phyloP scores from a whole-genome alignment of 2,797 vertebrate species.

The Onychomys leucogaster region DNA sequence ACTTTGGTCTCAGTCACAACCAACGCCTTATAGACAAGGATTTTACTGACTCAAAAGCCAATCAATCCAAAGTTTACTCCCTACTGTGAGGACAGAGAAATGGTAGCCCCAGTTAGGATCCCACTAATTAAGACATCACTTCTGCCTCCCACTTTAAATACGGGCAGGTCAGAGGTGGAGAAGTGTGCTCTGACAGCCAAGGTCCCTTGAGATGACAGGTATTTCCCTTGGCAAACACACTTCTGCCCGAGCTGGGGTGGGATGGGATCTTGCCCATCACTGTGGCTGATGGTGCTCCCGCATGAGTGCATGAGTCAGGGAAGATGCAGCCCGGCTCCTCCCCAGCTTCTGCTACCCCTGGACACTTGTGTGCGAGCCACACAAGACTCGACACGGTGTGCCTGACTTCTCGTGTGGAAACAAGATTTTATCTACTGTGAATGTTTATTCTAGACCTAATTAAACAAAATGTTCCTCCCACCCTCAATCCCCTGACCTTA shows the following conservation, averaged over 20 bases:
- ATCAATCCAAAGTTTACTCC: not conserved
- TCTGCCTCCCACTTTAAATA: not conserved
- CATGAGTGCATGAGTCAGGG: fast-evolving
- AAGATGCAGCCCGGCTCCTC: not conserved
- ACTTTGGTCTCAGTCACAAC: not conserved
- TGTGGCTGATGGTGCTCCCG: not conserved
- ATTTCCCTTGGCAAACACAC: not conserved
- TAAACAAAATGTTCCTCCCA: not conserved
- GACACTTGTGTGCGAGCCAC: fast-evolving
- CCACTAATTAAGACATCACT: too few species aligned
- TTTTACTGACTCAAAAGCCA: conserved; percentile 1
- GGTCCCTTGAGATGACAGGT: not conserved
- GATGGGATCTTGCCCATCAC: too few species aligned
- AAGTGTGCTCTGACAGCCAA: not conserved
- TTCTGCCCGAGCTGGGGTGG: fast-evolving
- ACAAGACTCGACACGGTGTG: not conserved
- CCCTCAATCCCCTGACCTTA: not conserved
- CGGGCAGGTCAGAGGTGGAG: not conserved
- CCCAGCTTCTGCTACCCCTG: not conserved
- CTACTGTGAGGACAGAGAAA: not conserved
- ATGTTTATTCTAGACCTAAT: not conserved
- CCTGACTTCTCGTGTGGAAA: not conserved
- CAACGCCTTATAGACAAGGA: not conserved
- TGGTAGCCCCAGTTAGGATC: not conserved
- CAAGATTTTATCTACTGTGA: not conserved